Conservation (phyloP, 2,113 vertebrate species). For the Mobula hypostoma region DNA sequence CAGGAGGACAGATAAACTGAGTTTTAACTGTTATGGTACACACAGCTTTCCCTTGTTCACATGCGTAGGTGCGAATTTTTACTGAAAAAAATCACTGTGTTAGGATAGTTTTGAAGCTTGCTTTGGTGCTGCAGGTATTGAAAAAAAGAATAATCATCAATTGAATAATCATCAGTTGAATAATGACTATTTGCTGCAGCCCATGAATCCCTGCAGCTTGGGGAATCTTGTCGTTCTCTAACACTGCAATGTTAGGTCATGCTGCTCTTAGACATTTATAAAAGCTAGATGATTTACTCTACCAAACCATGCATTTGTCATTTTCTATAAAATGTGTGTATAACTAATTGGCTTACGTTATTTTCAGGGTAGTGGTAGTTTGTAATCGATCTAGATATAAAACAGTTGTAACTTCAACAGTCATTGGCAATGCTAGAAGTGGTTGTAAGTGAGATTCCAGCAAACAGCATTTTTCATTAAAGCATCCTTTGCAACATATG, state of each 20-base stretch:
- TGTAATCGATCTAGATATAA: not conserved
- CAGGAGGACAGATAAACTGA: no score
- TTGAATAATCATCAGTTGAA: no score
- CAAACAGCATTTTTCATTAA: not conserved
- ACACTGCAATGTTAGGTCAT: not conserved
- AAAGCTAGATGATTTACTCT: not conserved
- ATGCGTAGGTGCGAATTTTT: not conserved
- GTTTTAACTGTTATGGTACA: not conserved
- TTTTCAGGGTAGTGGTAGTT: not conserved
- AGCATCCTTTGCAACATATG: not conserved
- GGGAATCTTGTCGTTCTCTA: not conserved
- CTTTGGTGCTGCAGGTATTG: no score
- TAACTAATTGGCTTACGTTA: not conserved
- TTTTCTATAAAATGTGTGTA: not conserved
- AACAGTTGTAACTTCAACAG: not conserved
- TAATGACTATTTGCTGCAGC: no score
- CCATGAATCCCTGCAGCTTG: no score
- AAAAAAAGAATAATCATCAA: no score
- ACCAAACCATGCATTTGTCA: not conserved
- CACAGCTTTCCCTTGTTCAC: not conserved
- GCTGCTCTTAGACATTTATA: not conserved
- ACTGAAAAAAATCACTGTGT: no score
- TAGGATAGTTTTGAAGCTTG: no score
- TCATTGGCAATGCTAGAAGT: not conserved
- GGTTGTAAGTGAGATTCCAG: not conserved